A percentile compares a stretch with the other conserved stretches of the same genome.
Evolutionary conservation across 2,113 vertebrate genomes (phyloP).

Genomic region (Tursiops truncatus): DNA sequence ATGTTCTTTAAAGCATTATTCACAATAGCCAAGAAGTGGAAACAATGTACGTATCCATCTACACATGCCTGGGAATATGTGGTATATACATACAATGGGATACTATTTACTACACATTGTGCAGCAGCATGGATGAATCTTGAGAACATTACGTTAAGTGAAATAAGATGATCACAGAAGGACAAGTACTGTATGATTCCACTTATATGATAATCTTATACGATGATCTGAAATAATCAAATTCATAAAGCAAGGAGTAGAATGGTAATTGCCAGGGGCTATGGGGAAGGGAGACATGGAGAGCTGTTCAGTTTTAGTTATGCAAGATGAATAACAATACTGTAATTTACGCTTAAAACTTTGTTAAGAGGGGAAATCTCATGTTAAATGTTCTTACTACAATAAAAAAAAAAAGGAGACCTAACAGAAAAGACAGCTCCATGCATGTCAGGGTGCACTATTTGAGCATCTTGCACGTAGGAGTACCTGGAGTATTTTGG

Average conservation of each 20-base stretch:
- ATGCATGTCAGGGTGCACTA: neutral
- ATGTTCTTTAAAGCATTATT: neutral
- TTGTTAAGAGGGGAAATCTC: neutral
- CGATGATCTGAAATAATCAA: neutral
- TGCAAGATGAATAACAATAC: neutral
- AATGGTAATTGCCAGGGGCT: neutral
- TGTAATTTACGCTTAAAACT: neutral
- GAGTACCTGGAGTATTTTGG: neutral
- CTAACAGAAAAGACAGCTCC: neutral
- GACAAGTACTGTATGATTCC: neutral
- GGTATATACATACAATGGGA: neutral
- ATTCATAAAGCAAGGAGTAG: neutral
- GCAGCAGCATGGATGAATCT: neutral
- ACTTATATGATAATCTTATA: neutral
- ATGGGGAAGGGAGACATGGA: neutral
- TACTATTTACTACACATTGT: neutral
- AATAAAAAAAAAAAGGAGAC: neutral
- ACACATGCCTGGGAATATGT: neutral
- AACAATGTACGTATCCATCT: neutral
- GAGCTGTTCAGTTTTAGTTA: neutral
- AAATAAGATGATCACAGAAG: neutral
- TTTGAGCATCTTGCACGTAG: neutral
- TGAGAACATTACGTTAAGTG: neutral
- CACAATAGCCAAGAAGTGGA: neutral
- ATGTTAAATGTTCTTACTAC: neutral